phyloP scores from a whole-genome alignment of 2,113 vertebrate species.

The Dromiciops gliroides region DNA sequence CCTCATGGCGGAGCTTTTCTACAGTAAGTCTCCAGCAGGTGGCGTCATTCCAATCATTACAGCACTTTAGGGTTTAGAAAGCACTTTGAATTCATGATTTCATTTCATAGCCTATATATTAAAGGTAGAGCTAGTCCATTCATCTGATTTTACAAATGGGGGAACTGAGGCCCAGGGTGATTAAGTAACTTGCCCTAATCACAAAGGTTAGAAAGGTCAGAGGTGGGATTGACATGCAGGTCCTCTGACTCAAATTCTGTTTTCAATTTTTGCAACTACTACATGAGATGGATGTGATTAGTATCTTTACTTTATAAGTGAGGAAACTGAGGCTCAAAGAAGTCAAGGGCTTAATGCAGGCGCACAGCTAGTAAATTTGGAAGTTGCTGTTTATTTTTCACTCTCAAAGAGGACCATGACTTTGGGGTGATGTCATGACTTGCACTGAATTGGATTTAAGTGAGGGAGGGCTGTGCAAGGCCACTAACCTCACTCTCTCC shows the following conservation, averaged over 20 bases:
- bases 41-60: no score
- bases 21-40: no score
- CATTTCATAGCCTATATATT: neutral
- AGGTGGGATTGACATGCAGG: neutral
- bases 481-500: no score
- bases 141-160: neutral
- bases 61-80: neutral
- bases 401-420: no score
- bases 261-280: neutral
- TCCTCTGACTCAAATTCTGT: neutral
- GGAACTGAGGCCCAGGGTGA: neutral
- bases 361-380: neutral
- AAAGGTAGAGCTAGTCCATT: neutral
- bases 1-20: no score
- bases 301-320: neutral
- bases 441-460: no score
- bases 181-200: neutral
- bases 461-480: no score
- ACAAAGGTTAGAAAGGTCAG: neutral
- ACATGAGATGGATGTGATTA: neutral
- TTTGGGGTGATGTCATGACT: no score
- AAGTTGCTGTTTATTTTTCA: no score
- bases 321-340: neutral
- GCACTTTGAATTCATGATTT: neutral
- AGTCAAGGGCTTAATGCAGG: neutral